phyloP scores from a whole-genome alignment of 2,113 vertebrate species.

The Tor tambroides region DNA sequence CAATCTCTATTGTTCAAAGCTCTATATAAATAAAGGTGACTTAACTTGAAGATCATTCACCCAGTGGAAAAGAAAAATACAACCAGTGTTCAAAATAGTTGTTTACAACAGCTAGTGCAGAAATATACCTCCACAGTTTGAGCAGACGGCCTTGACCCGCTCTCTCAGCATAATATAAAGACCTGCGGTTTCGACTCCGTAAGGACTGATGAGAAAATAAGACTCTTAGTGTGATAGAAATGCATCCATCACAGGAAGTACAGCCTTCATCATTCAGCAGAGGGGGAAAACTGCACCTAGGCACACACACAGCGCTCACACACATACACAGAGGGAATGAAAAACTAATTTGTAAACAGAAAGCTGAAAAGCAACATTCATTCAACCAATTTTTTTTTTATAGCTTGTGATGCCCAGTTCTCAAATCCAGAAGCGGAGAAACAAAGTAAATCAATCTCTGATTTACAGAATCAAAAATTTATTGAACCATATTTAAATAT shows the following conservation, averaged over 20 bases:
- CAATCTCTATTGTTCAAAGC: neutral
- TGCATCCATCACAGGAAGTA: slow-evolving; percentile 33
- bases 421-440: neutral
- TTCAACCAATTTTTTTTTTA: neutral
- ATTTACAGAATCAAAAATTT: slow-evolving; percentile 23
- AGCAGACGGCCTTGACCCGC: neutral
- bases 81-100: neutral
- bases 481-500: slow-evolving; percentile 29
- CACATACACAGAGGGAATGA: slow-evolving; percentile 4
- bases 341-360: slow-evolving; percentile 24
- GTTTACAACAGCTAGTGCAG: neutral
- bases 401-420: neutral
- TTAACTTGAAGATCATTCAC: neutral
- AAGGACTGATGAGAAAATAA: slow-evolving; percentile 35
- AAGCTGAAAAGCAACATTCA: slow-evolving; percentile 18
- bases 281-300: neutral
- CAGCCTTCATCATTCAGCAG: neutral
- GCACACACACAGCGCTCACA: neutral
- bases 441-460: slow-evolving; percentile 32
- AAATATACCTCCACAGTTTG: neutral
- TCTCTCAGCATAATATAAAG: neutral
- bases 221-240: slow-evolving; percentile 16
- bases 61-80: neutral
- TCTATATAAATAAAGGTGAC: neutral
- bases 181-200: slow-evolving; percentile 6